Conservation (phyloP, 2,113 vertebrate species). For the Ramphastos sulfuratus region DNA sequence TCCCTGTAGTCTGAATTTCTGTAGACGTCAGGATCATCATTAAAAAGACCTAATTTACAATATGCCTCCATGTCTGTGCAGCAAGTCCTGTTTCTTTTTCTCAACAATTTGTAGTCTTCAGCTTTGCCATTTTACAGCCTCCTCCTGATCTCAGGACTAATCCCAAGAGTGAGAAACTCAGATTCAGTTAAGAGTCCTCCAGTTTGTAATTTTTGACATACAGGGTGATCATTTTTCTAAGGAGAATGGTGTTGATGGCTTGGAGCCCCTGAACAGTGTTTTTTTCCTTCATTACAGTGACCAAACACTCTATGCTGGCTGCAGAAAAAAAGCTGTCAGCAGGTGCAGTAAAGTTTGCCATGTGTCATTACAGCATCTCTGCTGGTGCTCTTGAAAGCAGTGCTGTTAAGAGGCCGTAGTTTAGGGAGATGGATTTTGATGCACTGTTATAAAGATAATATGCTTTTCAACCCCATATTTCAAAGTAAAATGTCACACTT, state of each 20-base stretch:
- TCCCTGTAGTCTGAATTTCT: not conserved
- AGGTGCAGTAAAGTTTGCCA: not conserved
- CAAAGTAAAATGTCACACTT: slow-evolving; percentile 10
- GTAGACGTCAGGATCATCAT: not conserved
- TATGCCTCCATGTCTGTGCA: not conserved
- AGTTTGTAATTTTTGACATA: not conserved
- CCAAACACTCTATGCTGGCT: slow-evolving; percentile 11
- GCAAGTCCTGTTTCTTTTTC: not conserved
- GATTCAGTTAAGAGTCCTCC: not conserved
- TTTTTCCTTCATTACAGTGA: not conserved
- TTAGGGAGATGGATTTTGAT: slow-evolving; percentile 51
- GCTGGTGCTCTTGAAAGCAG: slow-evolving; percentile 33
- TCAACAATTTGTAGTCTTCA: not conserved
- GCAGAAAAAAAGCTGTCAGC: slow-evolving; percentile 14
- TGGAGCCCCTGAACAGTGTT: not conserved
- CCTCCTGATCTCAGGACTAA: not conserved
- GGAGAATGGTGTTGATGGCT: not conserved
- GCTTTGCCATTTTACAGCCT: not conserved
- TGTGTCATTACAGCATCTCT: slow-evolving; percentile 24
- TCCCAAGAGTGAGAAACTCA: not conserved
- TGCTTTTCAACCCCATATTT: not conserved
- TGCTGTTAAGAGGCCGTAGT: slow-evolving; percentile 8
- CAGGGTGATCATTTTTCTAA: not conserved
- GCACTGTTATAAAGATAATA: slow-evolving; percentile 3
- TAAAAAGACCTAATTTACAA: not conserved